phyloP scores from a whole-genome alignment of 2,797 vertebrate species.

The Hypotaenidia okinawae region DNA sequence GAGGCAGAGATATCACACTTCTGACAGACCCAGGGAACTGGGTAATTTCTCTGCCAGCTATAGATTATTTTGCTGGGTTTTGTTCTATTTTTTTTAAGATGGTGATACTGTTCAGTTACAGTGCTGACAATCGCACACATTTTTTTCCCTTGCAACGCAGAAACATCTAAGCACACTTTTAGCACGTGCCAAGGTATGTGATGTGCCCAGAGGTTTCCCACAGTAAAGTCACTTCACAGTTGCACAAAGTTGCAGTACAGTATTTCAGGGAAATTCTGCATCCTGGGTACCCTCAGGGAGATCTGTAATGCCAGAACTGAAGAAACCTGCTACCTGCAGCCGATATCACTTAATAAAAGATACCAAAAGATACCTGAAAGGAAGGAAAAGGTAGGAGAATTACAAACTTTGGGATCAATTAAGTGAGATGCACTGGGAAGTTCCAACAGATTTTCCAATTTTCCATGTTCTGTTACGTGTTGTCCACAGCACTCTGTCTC shows the following conservation, averaged over 20 bases:
- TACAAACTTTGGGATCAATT: background rate
- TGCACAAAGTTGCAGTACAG: background rate
- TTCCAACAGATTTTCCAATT: background rate
- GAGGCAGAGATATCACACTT: background rate
- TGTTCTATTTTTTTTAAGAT: background rate
- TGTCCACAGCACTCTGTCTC: background rate
- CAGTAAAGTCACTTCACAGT: background rate
- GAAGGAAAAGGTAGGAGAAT: background rate
- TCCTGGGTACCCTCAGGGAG: background rate
- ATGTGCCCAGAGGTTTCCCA: background rate
- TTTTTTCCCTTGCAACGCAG: background rate
- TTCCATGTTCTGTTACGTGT: background rate
- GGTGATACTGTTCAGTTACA: background rate
- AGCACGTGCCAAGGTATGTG: accelerated
- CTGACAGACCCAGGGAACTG: background rate
- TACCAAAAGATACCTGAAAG: background rate
- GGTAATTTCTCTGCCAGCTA: background rate
- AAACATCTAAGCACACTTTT: background rate
- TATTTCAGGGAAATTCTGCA: background rate
- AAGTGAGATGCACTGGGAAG: background rate
- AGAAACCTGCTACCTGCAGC: background rate
- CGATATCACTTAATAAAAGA: background rate
- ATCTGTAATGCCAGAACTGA: background rate
- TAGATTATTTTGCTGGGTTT: background rate
- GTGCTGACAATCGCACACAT: background rate